A percentile compares a stretch with the other conserved stretches of the same genome.
These are phyloP conservation scores for Equus quagga DNA, from an alignment of 2,113 vertebrate species.

Conservation along the genomic window DNA sequence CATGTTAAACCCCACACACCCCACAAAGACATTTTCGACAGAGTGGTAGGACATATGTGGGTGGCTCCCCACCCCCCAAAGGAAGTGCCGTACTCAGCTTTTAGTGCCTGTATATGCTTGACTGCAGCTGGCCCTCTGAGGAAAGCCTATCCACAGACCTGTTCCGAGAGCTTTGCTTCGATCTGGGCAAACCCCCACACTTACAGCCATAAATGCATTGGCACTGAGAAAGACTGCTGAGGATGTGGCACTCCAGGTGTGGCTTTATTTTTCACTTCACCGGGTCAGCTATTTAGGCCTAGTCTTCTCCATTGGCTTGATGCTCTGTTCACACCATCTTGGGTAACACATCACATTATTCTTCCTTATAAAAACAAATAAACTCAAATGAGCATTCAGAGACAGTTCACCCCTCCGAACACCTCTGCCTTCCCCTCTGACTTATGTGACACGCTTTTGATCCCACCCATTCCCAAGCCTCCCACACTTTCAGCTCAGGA, in stretches of 20 bases:
- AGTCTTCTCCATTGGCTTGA: constrained; percentile 80
- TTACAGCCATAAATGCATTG: constrained; percentile 79
- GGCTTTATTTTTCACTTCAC: constrained; percentile 59
- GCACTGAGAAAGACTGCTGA: constrained; percentile 76
- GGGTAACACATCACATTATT: constrained; percentile 81
- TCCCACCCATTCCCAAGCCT: neutral
- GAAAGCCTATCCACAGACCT: constrained; percentile 65
- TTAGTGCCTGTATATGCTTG: constrained; percentile 36
- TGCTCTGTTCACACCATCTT: constrained; percentile 77
- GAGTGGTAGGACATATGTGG: neutral
- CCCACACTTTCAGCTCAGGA: neutral
- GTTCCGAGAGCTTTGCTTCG: constrained; percentile 29
- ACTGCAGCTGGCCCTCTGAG: constrained; percentile 53
- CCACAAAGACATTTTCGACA: constrained; percentile 42
- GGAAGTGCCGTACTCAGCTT: neutral
- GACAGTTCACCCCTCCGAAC: constrained; percentile 64
- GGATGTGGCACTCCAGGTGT: constrained; percentile 67
- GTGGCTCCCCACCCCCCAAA: constrained; percentile 7
- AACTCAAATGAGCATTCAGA: constrained; percentile 82
- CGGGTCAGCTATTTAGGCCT: constrained; percentile 64
- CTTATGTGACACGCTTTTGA: neutral
- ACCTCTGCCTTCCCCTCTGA: constrained; percentile 70
- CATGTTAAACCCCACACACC: constrained; percentile 39
- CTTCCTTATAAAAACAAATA: constrained; percentile 85
- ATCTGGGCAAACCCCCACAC: constrained; percentile 63